Evolutionary conservation across 1,140 invertebrate species (phyloP).

Genomic region (Drosophila saltans): DNA sequence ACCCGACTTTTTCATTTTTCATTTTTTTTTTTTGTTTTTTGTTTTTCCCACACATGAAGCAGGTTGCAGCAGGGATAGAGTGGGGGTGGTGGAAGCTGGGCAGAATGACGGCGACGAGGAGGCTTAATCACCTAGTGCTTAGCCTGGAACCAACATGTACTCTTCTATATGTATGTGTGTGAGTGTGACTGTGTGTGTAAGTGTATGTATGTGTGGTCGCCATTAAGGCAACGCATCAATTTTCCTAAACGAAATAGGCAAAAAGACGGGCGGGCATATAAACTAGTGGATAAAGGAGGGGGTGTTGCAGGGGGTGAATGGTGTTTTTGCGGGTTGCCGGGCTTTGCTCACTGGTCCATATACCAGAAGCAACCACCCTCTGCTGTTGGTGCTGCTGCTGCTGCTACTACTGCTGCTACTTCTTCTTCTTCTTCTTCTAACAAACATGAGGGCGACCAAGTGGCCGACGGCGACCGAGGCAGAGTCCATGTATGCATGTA

Average conservation of each 20-base stretch:
- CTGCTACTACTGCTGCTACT: neutral
- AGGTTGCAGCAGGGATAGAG: too few relatives aligned
- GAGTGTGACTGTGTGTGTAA: constrained; percentile 11
- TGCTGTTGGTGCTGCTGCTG: neutral
- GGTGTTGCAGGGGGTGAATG: neutral
- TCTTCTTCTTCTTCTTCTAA: neutral
- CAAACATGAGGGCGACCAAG: constrained; percentile 43
- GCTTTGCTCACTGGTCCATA: constrained; percentile 20
- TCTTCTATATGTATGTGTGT: neutral
- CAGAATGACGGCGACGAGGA: neutral
- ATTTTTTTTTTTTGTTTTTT: neutral
- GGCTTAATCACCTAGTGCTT: constrained; percentile 21
- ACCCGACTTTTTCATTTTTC: neutral
- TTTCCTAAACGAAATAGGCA: constrained; percentile 37
- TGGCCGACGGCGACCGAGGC: constrained; percentile 46
- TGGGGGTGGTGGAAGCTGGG: neutral
- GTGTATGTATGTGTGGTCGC: constrained; percentile 31
- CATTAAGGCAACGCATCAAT: constrained; percentile 56
- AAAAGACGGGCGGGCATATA: neutral
- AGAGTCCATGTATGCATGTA: constrained; percentile 5
- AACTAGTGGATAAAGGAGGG: too few relatives aligned
- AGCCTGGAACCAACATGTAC: constrained; percentile 4
- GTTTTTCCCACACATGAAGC: neutral
- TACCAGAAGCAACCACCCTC: constrained; percentile 14
- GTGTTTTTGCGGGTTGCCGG: constrained; percentile 11